Conservation (phyloP, 2,888 invertebrate species). For the Acheta domesticus region DNA sequence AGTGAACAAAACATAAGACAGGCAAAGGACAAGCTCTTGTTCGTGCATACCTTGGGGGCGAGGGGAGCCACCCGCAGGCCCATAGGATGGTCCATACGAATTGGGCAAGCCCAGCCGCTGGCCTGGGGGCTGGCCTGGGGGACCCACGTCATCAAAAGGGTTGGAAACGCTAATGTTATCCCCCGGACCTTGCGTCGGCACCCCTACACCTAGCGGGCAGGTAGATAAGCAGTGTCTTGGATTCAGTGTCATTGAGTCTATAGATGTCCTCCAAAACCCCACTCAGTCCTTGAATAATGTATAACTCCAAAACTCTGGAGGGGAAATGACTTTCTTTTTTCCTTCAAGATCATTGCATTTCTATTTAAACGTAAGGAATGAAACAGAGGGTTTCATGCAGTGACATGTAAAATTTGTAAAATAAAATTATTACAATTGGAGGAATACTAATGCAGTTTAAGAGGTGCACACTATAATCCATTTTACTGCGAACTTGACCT, state of each 20-base stretch:
- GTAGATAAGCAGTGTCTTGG: conserved; percentile 30
- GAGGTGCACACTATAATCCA: too few species aligned
- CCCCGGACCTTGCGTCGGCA: conserved; percentile 49
- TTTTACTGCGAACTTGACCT: too few species aligned
- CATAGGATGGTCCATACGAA: conserved; percentile 50
- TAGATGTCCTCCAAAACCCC: not conserved
- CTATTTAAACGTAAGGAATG: too few species aligned
- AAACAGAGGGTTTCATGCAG: too few species aligned
- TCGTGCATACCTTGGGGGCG: conserved; percentile 42
- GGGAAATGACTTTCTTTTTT: too few species aligned
- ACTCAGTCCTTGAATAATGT: not conserved
- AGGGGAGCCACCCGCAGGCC: conserved; percentile 48
- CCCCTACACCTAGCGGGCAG: conserved; percentile 39
- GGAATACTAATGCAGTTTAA: too few species aligned
- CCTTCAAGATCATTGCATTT: too few species aligned
- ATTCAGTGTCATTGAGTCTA: conserved; percentile 20
- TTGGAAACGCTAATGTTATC: conserved; percentile 83
- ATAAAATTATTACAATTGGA: too few species aligned
- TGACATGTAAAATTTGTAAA: too few species aligned
- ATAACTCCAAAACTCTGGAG: too few species aligned
- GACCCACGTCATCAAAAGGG: conserved; percentile 72
- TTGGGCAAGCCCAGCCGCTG: conserved; percentile 46
- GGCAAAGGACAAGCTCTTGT: conserved; percentile 27
- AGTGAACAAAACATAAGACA: not conserved
- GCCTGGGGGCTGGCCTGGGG: conserved; percentile 50